Base-by-base conservation (phyloP, 2,888 invertebrate species). In the Microplitis deprimator region DNA sequence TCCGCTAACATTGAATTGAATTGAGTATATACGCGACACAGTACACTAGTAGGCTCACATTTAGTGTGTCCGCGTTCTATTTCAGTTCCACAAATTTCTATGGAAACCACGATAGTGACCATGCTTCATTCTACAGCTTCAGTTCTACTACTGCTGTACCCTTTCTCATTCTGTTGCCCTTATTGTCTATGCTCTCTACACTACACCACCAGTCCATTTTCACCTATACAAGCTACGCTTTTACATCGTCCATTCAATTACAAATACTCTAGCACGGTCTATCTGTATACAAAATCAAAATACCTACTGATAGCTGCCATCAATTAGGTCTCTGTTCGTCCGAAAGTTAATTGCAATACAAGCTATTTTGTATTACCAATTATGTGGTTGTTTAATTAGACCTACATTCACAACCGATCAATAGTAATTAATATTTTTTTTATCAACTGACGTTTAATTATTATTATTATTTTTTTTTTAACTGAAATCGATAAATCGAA, bases 1-100 rank as follows among this genome's bases (percentile, higher is more conserved):
- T 77, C 73, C 73, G 69, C 73, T 65, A 77, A 77, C 77, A 73
- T 73, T 68, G 69, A 65, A 77, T 77, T 73, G 64, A 77, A 77
- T 77, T 73, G 73, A 60, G 40, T 65, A 73, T 50, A 60, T 38
- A 29, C 4, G 29, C 29, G 64, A 20, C 65, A 29, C 20, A 65
- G 65, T 65, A 20, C 65, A 65, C 62, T 13, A 50, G 50, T 50
- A 50, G 50, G 50, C 38, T 64, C 67, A 64, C 59, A 29, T 67
- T 38, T 69, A 41, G 64, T 62, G 59, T 20, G 65, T 59, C 61
- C 67, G 40, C 70, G 41, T 73, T 72, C 73, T 68, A 69, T 73
- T 77, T 77, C 73, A 69, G 73, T 73, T 75, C 62, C 59, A 38
- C 65, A 8, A 73, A 73, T 73, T 73, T 73, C 73, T 50, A 73